Base-by-base conservation (phyloP, 2,888 invertebrate species). In the Cylindroiulus punctatus region DNA sequence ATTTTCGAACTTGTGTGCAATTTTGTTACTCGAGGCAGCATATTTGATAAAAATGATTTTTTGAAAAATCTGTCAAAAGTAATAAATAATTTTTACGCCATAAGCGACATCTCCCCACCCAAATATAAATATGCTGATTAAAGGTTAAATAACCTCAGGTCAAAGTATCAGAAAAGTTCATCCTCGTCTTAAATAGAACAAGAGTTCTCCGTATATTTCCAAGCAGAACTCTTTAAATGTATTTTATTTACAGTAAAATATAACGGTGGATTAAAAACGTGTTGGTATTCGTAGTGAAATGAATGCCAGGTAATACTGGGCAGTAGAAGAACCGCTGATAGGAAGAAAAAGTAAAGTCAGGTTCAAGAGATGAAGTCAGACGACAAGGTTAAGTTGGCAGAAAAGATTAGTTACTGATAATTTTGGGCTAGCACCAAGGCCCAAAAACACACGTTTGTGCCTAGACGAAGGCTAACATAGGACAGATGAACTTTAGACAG, bases 371-470 rank as follows among this genome's bases (percentile, higher is more conserved):
- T 22, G 26, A 26, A 65, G 22, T 65, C 4, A 65, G 65, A 65
- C n/a, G 65, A 65, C 65, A 65, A 65, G 65, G 65, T 65, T 26
- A 65, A 65, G 65, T 65, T 65, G 65, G 65, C 65, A 65, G 65
- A 65, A 65, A 65, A 65, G 22, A 65, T 65, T 47, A 47, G 47
- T 47, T 47, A 4, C 22, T 65, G 65, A 26, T 26, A 57, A 4
- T n/a, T 22, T 26, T 26, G 26, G 65, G 65, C 26, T 22, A 26
- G 65, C 65, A 65, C 65, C 65, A 57, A 0, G 26, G 22, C 65
- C 65, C 22, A 42, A 83, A 36, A 83, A 83, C 1, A 42, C 32
- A 83, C 42, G 4, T 83, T 32, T 83, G 8, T 14, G 40, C 22
- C 22, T 83, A 36, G 32, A 83, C 40, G 19, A 42, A 83, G 83